These are phyloP conservation scores for Meloidogyne floridensis DNA, from an alignment of 1,140 invertebrate species.

Conservation along the genomic window DNA sequence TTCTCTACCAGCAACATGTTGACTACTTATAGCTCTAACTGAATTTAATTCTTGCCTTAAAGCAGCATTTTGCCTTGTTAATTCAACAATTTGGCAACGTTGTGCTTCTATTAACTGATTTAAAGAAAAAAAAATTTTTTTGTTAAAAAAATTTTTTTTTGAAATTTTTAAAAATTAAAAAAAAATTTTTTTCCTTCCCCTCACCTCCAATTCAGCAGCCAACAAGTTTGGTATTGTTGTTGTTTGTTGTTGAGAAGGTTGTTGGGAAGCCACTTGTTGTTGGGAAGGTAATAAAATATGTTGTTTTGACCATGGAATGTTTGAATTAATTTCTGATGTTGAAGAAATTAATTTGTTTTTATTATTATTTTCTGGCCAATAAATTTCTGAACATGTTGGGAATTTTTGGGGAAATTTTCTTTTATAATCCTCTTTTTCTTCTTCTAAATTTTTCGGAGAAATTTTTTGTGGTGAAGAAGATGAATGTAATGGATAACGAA, in stretches of 20 bases:
- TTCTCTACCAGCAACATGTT: conserved; percentile 3
- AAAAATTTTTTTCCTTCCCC: conserved; percentile 27
- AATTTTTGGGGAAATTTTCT: conserved; percentile 16
- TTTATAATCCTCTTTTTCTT: neutral
- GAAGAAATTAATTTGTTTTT: neutral
- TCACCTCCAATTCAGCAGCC: conserved; percentile 16
- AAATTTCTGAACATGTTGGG: conserved; percentile 14
- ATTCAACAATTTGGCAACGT: conserved; percentile 39
- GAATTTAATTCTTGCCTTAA: conserved; percentile 21
- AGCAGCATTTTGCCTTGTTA: conserved; percentile 44
- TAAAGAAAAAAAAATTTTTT: conserved; percentile 24
- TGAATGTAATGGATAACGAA: conserved; percentile 17
- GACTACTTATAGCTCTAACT: conserved; percentile 14
- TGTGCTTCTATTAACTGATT: conserved; percentile 45
- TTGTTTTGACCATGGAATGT: neutral
- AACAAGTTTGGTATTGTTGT: conserved; percentile 11
- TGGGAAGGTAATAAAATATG: neutral
- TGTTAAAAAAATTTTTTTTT: neutral
- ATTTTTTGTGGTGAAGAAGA: neutral
- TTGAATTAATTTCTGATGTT: neutral
- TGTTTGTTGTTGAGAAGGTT: conserved; percentile 6
- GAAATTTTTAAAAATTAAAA: neutral
- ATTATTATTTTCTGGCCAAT: neutral
- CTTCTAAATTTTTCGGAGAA: neutral
- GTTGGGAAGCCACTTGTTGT: neutral